A percentile compares a stretch with the other conserved stretches of the same genome.
These are phyloP conservation scores for Cosmia trapezina DNA, from an alignment of 2,888 invertebrate genomes.

Conservation along the genomic window DNA sequence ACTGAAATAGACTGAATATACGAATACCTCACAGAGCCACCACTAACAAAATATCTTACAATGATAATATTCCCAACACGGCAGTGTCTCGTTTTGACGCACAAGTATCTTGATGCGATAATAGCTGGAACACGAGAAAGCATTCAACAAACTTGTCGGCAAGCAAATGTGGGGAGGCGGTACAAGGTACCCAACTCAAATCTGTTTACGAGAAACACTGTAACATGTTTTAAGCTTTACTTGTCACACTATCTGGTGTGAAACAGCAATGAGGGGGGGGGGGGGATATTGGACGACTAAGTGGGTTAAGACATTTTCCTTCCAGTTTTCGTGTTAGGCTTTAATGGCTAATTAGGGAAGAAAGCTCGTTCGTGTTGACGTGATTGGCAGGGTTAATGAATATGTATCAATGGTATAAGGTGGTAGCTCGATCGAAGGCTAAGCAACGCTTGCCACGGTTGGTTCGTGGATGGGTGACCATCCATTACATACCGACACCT, in stretches of 20 bases:
- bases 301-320: conserved; percentile 40
- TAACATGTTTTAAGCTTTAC: conserved; percentile 76
- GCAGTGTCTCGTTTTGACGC: conserved; percentile 56
- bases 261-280: conserved; percentile 39
- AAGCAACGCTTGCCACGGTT: no score
- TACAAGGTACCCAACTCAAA: conserved; percentile 75
- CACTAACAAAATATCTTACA: conserved; percentile 43
- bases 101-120: conserved; percentile 80
- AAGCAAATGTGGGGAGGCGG: conserved; percentile 70
- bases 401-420: background rate
- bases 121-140: conserved; percentile 85
- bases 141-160: conserved; percentile 83
- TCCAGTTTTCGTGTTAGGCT: conserved; percentile 27
- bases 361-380: conserved; percentile 24
- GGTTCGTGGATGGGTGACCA: no score
- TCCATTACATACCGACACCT: no score
- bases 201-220: conserved; percentile 81
- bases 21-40: background rate
- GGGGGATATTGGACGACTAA: conserved; percentile 38
- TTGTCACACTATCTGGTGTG: conserved; percentile 72
- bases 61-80: conserved; percentile 38
- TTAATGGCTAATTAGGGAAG: conserved; percentile 40
- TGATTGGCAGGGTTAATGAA: conserved; percentile 9
- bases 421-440: no score
- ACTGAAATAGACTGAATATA: background rate